Evolutionary conservation across 2,797 vertebrate species (phyloP), one percentile per base, ranked within the genome.

Genomic region (Galagoides demidoff): DNA sequence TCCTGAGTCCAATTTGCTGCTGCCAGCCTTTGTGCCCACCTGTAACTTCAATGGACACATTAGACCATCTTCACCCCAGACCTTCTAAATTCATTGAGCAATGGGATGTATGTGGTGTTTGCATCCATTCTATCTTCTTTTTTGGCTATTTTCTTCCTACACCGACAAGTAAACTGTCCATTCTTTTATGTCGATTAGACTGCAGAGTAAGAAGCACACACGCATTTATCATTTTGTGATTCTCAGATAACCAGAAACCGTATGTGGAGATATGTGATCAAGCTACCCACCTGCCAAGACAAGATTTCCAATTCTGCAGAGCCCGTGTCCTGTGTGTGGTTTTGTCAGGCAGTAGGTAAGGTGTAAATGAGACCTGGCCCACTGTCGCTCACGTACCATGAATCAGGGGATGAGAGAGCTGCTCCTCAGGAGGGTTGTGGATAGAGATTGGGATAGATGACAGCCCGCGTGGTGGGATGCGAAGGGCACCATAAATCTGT

Each of bases 361-460:
- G 64, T 16, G 34, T 78, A 61, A 49, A 34, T 29, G 22, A 23
- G 23, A 78, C 17, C 71, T 71, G 16, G 59, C 12, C 31, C 9
- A 85, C 10, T 25, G 31, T 43, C 5, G 81, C 20, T 57, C 68
- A 29, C 34, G 71, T 83, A 57, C 34, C 77, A 71, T 37, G 88
- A 89, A 81, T 77, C 55, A 77, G 39, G 31, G 34, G 61, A 95
- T 34, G 23, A 96, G 43, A 85, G 63, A 85, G 73, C 78, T 37
- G 27, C 19, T 81, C 31, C 29, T 31, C 1, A 11, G 85, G 59
- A 66, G 4, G 83, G 68, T 66, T 43, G 14, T 14, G 2, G 57
- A 52, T 92, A 39, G 25, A 31, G 12, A 82, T 20, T 7, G 14
- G 27, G 93, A 94, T 13, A 59, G 45, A 82, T 52, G 29, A 77